Evolutionary conservation across 2,888 invertebrate species (phyloP), one percentile per base, ranked within the genome.

Genomic region (Mythimna ferrago): DNA sequence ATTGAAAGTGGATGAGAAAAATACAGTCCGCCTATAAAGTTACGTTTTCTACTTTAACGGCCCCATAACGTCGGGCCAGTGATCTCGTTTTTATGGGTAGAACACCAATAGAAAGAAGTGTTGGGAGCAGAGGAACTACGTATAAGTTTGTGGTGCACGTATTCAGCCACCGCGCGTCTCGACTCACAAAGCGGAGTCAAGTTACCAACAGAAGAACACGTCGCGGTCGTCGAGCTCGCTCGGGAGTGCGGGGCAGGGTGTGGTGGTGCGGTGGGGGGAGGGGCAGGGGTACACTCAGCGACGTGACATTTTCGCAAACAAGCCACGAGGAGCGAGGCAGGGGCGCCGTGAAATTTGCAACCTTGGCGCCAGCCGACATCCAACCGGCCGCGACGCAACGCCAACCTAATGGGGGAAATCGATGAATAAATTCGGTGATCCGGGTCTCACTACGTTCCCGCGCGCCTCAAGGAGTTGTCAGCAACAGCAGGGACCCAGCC

Each of bases 251-350:
- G 77, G 73, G 80, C 74, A 76, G 78, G 79, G 76, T 81, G 78
- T 78, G 78, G 41, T 51, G 56, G 66, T 38, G 38, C 11, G 38
- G 35, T 0, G 76, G 84, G 86, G 63, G 81, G 77, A 83, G 87
- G 70, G 76, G 82, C 83, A 79, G 80, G 84, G 86, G 87, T 83
- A 87, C 87, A 83, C 87, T 87, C 84, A 81, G 87, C 89, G 91
- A 93, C 93, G 94, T 94, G 94, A 93, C 93, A 94, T 94, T 94
- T 92, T 93, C 92, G 91, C 93, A 94, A 94, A 94, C 93, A 94
- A 93, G 91, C 90, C 87, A 86, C 89, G 89, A 89, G 86, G 79
- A 89, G 83, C 86, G 88, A 88, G 85, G 88, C 88, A 86, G 87
- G 88, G 89, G 88, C 84, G 90, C 86, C 88, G 89, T 87, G 86